A percentile compares a stretch with the other conserved stretches of the same genome.
Conservation (phyloP, 2,797 vertebrate genomes). For the Enoplosus armatus region DNA sequence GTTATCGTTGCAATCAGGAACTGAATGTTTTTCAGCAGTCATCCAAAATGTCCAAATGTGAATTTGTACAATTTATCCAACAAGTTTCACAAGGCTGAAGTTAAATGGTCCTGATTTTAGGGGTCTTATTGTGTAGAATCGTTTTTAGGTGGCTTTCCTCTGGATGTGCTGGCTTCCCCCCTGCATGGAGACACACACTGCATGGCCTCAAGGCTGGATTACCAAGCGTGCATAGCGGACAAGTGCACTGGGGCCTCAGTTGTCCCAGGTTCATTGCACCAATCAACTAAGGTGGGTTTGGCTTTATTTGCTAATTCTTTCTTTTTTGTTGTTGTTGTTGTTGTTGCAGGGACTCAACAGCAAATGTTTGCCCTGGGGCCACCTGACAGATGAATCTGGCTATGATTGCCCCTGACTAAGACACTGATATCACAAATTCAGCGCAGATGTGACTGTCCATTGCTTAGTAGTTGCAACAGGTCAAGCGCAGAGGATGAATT, state of each 20-base stretch:
- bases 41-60: not conserved
- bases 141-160: not conserved
- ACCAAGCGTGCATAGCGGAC: not conserved
- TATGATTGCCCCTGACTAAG: not conserved
- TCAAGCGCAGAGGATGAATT: not conserved
- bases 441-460: not conserved
- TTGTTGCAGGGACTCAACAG: no score
- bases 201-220: not conserved
- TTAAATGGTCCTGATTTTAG: not conserved
- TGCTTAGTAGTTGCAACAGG: not conserved
- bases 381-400: not conserved
- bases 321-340: no score
- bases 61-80: not conserved
- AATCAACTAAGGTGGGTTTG: not conserved
- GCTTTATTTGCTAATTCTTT: not conserved
- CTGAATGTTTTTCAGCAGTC: not conserved
- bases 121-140: not conserved
- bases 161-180: not conserved
- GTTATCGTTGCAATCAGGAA: not conserved
- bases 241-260: not conserved
- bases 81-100: not conserved
- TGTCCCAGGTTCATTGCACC: not conserved
- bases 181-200: not conserved
- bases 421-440: not conserved
- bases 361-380: not conserved